Percentiles rank a stretch among this genome's conserved stretches.
Evolutionary conservation across 2,797 vertebrate species (phyloP).

Genomic region (Chromobotia macracanthus): DNA sequence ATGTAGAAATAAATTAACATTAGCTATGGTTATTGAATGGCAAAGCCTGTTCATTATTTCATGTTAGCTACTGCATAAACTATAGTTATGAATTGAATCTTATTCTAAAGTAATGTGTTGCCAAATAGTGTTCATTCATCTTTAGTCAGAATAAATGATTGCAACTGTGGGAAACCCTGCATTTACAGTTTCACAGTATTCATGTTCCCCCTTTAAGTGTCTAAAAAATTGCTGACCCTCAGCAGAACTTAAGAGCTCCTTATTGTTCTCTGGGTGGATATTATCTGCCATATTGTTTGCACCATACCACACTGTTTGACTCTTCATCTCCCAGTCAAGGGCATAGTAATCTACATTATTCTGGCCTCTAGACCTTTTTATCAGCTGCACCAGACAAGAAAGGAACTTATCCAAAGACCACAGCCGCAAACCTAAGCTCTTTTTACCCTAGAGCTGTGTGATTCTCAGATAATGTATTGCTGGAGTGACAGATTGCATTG

Average conservation of each 20-base stretch:
- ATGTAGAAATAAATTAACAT: neutral
- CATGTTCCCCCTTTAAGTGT: neutral
- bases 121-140: neutral
- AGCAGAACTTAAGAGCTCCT: neutral
- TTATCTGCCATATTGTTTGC: neutral
- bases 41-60: neutral
- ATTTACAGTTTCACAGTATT: neutral
- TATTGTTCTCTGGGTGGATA: neutral
- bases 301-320: neutral
- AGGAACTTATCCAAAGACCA: constrained; percentile 37
- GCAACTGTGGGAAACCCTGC: neutral
- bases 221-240: neutral
- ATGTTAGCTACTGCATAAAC: neutral
- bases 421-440: constrained; percentile 32
- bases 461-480: neutral
- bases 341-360: constrained; percentile 42
- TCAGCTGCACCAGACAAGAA: constrained; percentile 37
- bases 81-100: neutral
- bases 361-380: constrained; percentile 47
- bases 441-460: neutral
- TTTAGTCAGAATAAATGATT: neutral
- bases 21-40: neutral
- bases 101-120: neutral
- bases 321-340: neutral
- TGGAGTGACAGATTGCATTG: neutral